Conservation (phyloP, 2,113 vertebrate species). For the Halichoerus grypus region DNA sequence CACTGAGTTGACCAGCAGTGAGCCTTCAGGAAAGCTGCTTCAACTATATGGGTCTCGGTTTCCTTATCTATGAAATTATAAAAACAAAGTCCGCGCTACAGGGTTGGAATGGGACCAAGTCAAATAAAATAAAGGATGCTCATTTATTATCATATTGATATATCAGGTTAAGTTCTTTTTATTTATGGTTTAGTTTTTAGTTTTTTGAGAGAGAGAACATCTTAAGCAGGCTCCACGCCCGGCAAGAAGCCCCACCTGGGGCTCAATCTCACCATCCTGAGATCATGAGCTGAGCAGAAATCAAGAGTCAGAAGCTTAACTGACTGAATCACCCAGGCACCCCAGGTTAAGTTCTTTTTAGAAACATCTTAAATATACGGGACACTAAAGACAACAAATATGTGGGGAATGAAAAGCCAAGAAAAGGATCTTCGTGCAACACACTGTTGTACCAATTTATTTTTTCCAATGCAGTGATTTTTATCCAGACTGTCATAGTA, state of each 20-base stretch:
- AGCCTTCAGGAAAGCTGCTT: background rate
- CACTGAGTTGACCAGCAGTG: rapidly evolving
- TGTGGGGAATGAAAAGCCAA: background rate
- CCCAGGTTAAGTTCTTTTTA: background rate
- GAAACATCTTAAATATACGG: background rate
- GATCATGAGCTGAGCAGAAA: background rate
- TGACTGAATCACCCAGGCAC: background rate
- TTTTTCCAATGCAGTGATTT: background rate
- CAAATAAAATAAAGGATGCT: background rate
- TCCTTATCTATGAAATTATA: background rate
- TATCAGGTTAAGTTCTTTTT: background rate
- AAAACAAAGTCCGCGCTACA: background rate
- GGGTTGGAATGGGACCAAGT: background rate
- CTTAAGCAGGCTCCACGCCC: background rate
- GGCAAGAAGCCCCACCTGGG: background rate
- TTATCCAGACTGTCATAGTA: background rate
- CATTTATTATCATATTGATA: background rate
- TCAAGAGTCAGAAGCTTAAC: background rate
- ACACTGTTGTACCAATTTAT: background rate
- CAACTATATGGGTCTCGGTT: background rate
- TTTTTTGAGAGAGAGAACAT: background rate
- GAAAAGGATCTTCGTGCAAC: background rate
- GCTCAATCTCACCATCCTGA: background rate
- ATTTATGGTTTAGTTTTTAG: background rate
- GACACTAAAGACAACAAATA: background rate